phyloP scores from a whole-genome alignment of 2,888 invertebrate genomes.

The Trissolcus japonicus region DNA sequence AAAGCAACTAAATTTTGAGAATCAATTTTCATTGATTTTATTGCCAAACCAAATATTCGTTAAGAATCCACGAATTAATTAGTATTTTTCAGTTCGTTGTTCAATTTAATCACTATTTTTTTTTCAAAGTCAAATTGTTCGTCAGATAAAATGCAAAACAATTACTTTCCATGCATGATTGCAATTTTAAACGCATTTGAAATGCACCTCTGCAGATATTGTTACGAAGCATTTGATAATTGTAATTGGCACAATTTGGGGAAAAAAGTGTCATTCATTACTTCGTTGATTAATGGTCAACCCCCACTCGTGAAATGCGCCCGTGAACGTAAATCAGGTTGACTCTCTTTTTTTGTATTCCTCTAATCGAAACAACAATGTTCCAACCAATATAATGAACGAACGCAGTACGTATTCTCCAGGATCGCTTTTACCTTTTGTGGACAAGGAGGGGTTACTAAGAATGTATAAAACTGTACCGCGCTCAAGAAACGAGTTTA shows the following conservation, averaged over 20 bases:
- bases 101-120: too few relatives aligned
- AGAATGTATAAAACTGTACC: conserved; percentile 71
- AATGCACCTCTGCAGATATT: conserved; percentile 24
- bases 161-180: neutral
- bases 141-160: neutral
- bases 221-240: conserved; percentile 34
- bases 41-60: too few relatives aligned
- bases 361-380: conserved; percentile 61
- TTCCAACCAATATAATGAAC: conserved; percentile 68
- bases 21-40: too few relatives aligned
- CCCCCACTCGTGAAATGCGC: conserved; percentile 64
- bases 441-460: conserved; percentile 67
- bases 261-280: conserved; percentile 40
- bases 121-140: too few relatives aligned
- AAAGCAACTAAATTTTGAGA: too few relatives aligned
- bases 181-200: conserved; percentile 21
- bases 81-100: too few relatives aligned
- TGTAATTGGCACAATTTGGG: conserved; percentile 26
- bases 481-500: conserved; percentile 63
- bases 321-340: conserved; percentile 70
- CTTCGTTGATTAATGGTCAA: conserved; percentile 55
- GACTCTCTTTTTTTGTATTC: conserved; percentile 67
- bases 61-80: too few relatives aligned
- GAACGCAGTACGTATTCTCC: conserved; percentile 61
- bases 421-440: conserved; percentile 69